Base-by-base conservation (phyloP, 2,888 invertebrate genomes). In the Megalurothrips usitatus region DNA sequence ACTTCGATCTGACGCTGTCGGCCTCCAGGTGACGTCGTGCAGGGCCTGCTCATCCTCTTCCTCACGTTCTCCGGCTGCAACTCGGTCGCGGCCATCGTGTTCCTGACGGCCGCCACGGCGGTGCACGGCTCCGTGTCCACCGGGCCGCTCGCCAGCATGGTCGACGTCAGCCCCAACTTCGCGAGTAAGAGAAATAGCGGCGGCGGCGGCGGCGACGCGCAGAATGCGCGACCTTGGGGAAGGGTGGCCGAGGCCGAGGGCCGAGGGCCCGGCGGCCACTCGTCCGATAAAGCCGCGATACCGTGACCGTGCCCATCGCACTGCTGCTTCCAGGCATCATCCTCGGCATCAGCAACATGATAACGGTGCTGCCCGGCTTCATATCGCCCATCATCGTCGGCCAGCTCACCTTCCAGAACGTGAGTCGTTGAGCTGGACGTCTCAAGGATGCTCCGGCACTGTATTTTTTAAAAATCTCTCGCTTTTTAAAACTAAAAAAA, bases 91-190 rank as follows among this genome's bases (percentile, higher is more conserved):
- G 92, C 92, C 0, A 89, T 92, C 79, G 85, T 90, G 3, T 89
- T 92, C 83, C 87, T 93, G 83, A 90, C 91, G 68, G 83, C 90
- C n/a, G 92, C 92, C 0, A 90, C 91, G 0, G 90, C 90, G 75
- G 87, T 91, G 11, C 91, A 92, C 84, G 93, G 93, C 0, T 91
- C 92, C 0, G 90, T 92, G 1, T 91, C 92, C 0, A 90, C 92
- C 0, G 92, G 93, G 0, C 91, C 92, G 0, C 86, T 92, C 52
- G 91, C 93, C 4, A 91, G 90, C 81, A 89, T 92, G 81, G 92
- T 93, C 11, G 93, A 93, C 84, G 88, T 93, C 79, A 91, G 92
- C 81, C 87, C 87, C 9, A 86, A 87, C 82, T 87, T 85, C 83
- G 86, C 87, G 48, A 86, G 87, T 83, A 82, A 6, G 68, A 12